Evolutionary conservation across 2,888 invertebrate genomes (phyloP).

Genomic region (Drosophila nr. perissopoda): DNA sequence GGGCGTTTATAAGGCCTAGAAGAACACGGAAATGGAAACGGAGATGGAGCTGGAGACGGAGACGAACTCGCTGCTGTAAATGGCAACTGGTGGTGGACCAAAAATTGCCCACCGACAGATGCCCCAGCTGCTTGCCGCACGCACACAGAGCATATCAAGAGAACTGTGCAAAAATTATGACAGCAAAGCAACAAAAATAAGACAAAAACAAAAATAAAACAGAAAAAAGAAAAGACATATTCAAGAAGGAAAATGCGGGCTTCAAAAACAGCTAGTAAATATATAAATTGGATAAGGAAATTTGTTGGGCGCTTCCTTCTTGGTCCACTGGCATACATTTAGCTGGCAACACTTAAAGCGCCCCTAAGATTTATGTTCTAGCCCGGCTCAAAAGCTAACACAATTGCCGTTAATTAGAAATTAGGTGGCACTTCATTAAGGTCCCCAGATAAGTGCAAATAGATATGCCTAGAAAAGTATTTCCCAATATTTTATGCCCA

Average conservation of each 20-base stretch:
- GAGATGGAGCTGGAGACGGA: background rate
- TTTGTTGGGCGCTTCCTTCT: slow-evolving; percentile 18
- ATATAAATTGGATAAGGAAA: slow-evolving; percentile 57
- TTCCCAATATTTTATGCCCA: background rate
- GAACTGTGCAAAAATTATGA: slow-evolving; percentile 72
- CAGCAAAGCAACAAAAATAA: slow-evolving; percentile 33
- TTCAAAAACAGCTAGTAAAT: slow-evolving; percentile 36
- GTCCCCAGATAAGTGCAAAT: background rate
- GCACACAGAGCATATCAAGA: slow-evolving; percentile 56
- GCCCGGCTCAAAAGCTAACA: slow-evolving; percentile 23
- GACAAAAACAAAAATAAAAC: background rate
- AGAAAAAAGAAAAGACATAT: background rate
- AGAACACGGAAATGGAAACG: slow-evolving; percentile 9
- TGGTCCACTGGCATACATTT: slow-evolving; percentile 25
- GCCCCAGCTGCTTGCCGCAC: slow-evolving; percentile 14
- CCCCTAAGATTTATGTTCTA: slow-evolving; percentile 62
- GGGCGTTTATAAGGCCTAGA: slow-evolving; percentile 23
- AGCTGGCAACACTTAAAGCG: slow-evolving; percentile 54
- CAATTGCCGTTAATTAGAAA: slow-evolving; percentile 65
- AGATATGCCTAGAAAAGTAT: slow-evolving; percentile 1
- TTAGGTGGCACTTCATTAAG: slow-evolving; percentile 54
- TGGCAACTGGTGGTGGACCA: slow-evolving; percentile 41
- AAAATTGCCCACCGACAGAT: slow-evolving; percentile 17
- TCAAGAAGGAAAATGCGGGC: background rate
- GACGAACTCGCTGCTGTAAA: slow-evolving; percentile 3